Evolutionary conservation across 2,797 vertebrate genomes (phyloP).

Genomic region (Microchirus variegatus): DNA sequence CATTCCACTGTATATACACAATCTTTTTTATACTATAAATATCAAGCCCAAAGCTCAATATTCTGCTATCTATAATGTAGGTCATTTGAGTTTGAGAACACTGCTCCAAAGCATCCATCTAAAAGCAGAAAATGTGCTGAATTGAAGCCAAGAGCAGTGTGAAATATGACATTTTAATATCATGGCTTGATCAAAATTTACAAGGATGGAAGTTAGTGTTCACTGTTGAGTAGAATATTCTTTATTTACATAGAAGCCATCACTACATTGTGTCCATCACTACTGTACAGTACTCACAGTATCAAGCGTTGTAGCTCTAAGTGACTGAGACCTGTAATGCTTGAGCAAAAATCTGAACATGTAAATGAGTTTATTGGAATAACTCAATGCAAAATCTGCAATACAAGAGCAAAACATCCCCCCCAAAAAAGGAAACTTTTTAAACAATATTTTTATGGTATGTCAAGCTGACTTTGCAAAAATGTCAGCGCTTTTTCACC

Average conservation of each 20-base stretch:
- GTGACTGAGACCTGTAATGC: slow-evolving; percentile 1
- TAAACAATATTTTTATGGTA: slow-evolving; percentile 41
- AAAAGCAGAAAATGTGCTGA: slow-evolving; percentile 24
- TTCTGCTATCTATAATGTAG: too few species aligned
- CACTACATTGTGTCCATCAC: neutral
- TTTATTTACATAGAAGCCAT: slow-evolving; percentile 4
- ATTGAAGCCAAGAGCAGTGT: slow-evolving; percentile 10
- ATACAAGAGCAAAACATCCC: slow-evolving; percentile 20
- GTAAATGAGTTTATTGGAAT: slow-evolving; percentile 22
- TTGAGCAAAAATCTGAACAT: slow-evolving; percentile 5
- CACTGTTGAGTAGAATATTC: neutral
- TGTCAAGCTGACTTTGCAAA: slow-evolving; percentile 31
- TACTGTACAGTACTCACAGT: slow-evolving; percentile 1
- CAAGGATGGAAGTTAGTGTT: neutral
- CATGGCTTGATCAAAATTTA: slow-evolving; percentile 2
- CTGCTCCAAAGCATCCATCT: neutral
- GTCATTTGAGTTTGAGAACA: too few species aligned
- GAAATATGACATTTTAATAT: slow-evolving; percentile 27
- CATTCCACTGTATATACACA: too few species aligned
- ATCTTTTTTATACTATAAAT: too few species aligned
- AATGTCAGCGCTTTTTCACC: slow-evolving; percentile 12
- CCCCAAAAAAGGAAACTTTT: slow-evolving; percentile 19
- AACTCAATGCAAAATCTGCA: slow-evolving; percentile 14
- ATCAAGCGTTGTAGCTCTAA: neutral
- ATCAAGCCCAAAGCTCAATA: too few species aligned